Base-by-base conservation (phyloP, 2,113 vertebrate species). In the Notothenia coriiceps region DNA sequence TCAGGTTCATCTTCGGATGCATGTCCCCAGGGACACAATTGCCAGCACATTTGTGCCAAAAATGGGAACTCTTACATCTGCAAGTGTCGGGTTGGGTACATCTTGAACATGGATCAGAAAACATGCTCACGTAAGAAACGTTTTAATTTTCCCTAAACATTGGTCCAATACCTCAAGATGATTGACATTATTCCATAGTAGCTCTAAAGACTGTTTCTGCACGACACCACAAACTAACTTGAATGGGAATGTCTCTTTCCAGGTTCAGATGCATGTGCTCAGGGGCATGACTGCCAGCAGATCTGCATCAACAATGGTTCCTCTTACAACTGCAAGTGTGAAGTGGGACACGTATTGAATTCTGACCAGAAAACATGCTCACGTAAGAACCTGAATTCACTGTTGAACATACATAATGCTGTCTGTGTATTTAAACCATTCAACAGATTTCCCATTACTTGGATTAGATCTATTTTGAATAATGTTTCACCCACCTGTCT, bases 351-450 rank as follows among this genome's bases (percentile, higher is more conserved):
- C 51, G 73, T 85, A 51, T 74, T 97, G 88, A 96, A 95, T 52
- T 79, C 88, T 72, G 95, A 96, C 70, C 55, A 75, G 79, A 96
- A 91, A 84, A 96, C 94, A 0, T 96, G 96, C 69, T 95, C 95
- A 87, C 87, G 91, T 92, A 91, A 91, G 91, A 35, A 61, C 69
- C 3, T 74, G 17, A 29, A 25, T 0, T 29, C 51, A 64, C 56
- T 64, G 59, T 17, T 56, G 7, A 20, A 9, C 29, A 25, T 74
- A 35, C 15, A 46, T 57, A 17, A 60, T 44, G 2, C 3, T 69
- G 29, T 35, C 5, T 54, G 5, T 68, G 22, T 14, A 29, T 20
- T 84, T 8, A 54, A 33, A 43, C 11, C 15, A 50, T 59, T 57
- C 18, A 65, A 51, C 7, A 13, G 0, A 5, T 29, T 82, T 25